These are phyloP conservation scores for Eupithecia pulchellata DNA, from an alignment of 2,888 invertebrate species.

Conservation along the genomic window DNA sequence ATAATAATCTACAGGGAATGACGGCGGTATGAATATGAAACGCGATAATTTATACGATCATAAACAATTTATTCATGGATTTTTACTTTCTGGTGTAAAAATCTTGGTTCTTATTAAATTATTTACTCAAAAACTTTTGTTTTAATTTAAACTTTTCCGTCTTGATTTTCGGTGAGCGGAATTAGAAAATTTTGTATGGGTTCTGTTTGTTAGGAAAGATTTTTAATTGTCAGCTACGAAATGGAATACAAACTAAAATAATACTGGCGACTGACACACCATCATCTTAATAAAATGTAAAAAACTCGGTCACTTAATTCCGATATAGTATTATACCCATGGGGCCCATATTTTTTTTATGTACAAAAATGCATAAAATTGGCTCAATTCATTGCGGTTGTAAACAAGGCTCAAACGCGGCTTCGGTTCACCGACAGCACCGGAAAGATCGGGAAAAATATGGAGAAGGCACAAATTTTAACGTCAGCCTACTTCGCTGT, in stretches of 20 bases:
- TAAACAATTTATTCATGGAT: slow-evolving; percentile 40
- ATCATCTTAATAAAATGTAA: background rate
- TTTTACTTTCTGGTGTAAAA: slow-evolving; percentile 9
- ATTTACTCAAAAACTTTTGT: background rate
- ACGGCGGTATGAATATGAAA: slow-evolving; percentile 33
- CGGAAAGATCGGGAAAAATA: slow-evolving; percentile 34
- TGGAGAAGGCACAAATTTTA: slow-evolving; percentile 17
- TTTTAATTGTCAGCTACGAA: background rate
- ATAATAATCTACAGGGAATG: slow-evolving; percentile 19
- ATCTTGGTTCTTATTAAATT: slow-evolving; percentile 22
- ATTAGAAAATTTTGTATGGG: background rate
- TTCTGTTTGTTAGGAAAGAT: too few relatives aligned
- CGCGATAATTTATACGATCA: slow-evolving; percentile 32
- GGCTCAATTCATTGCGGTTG: slow-evolving; percentile 35
- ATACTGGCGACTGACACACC: too few relatives aligned
- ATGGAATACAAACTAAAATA: background rate
- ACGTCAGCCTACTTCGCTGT: too few relatives aligned
- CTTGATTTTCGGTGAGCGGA: background rate
- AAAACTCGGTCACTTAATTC: background rate
- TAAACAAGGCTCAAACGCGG: slow-evolving; percentile 48
- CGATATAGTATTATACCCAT: background rate
- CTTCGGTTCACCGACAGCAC: slow-evolving; percentile 41
- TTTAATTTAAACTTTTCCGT: background rate
- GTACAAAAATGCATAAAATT: slow-evolving; percentile 47
- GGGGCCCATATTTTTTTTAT: background rate